Conservation (phyloP, 2,888 invertebrate species). For the Pecten maximus region DNA sequence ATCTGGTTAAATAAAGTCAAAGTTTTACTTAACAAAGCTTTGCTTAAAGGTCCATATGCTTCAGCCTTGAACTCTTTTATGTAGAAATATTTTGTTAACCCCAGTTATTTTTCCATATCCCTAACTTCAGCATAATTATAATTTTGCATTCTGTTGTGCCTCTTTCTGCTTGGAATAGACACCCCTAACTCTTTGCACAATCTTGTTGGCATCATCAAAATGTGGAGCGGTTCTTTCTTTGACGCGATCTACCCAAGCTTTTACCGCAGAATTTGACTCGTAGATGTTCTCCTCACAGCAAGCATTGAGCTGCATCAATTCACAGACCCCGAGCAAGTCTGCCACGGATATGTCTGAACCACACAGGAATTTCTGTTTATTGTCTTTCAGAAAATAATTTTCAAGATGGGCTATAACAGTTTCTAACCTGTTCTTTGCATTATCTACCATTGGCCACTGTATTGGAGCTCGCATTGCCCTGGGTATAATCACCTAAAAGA, state of each 20-base stretch:
- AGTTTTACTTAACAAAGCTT: no score
- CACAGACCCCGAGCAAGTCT: constrained; percentile 77
- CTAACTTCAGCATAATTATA: background rate
- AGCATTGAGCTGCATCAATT: constrained; percentile 76
- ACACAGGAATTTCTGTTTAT: constrained; percentile 65
- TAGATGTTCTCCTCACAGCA: constrained; percentile 69
- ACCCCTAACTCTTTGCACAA: constrained; percentile 48
- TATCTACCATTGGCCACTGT: constrained; percentile 68
- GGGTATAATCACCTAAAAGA: constrained; percentile 76
- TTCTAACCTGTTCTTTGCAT: constrained; percentile 60
- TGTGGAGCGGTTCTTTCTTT: constrained; percentile 63
- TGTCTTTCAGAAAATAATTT: constrained; percentile 69
- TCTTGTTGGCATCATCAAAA: constrained; percentile 67
- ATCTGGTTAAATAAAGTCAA: no score
- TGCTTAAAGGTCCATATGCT: no score
- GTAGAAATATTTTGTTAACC: no score
- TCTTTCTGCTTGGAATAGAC: background rate
- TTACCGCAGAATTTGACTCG: constrained; percentile 66
- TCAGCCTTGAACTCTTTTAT: no score
- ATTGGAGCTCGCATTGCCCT: constrained; percentile 67
- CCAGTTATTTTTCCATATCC: no score
- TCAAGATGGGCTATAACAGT: constrained; percentile 70
- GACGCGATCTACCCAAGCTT: constrained; percentile 75
- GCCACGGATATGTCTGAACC: constrained; percentile 76
- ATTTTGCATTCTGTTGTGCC: background rate